Evolutionary conservation across 2,797 vertebrate species (phyloP), one percentile per base, ranked within the genome.

Genomic region (Ibycter americanus): DNA sequence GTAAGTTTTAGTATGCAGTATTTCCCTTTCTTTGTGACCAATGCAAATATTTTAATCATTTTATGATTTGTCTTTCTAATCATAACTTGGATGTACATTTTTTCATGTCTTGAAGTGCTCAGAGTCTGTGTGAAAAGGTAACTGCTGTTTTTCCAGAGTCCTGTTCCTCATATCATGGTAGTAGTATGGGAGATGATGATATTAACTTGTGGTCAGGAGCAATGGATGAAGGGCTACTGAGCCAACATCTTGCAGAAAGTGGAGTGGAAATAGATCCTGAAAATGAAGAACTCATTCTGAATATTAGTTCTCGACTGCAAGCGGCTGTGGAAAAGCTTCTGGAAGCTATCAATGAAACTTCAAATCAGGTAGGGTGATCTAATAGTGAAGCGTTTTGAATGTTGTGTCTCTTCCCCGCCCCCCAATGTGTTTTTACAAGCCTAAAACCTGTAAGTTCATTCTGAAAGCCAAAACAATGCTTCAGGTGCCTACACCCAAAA

Each of bases 251-350:
- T 83, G 95, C 97, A 76, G 98, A 98, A 87, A 97, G 96, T 46
- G 99, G 98, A 44, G 92, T 97, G 25, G 98, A 98, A 95, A 93
- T 98, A 40, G 98, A 98, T 93, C 98, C 98, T 15, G 98, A 99
- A 96, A 99, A 98, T n/a, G 98, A 99, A 97, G 98, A 99, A 58
- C 97, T 98, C 62, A 49, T 99, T 82, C 97, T 99, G 95, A 98
- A 98, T 89, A 98, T 99, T 95, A 99, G 99, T 95, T 96, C 98
- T 91, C 98, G 99, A 78, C 98, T 99, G 38, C 99, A 99, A 66
- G 98, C 97, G 0, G 99, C 99, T 40, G 98, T 99, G 95, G 98
- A 99, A 98, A 99, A 99, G 96, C 99, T 99, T 94, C 94, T 99
- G 59, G 98, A 99, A 98, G 98, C 99, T 86, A 99, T 99, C 96